These are phyloP conservation scores for Drosophila histrio DNA, from an alignment of 2,888 invertebrate genomes.

Conservation along the genomic window DNA sequence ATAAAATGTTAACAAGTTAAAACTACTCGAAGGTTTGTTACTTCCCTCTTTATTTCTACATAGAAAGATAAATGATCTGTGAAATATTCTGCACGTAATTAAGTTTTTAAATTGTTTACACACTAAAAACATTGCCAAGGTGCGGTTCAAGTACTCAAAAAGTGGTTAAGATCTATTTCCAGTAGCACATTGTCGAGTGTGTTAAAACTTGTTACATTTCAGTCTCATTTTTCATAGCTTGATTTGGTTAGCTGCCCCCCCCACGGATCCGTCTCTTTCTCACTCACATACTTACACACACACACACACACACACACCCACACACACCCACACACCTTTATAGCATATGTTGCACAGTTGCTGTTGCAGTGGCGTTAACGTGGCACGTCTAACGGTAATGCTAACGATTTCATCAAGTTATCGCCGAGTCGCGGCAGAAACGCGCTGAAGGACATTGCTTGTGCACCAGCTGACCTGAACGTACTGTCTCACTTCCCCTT, in stretches of 20 bases:
- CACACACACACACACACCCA: not conserved
- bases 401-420: slow-evolving; percentile 65
- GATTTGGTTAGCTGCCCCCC: slow-evolving; percentile 15
- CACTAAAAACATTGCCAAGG: not conserved
- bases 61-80: not conserved
- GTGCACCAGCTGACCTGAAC: slow-evolving; percentile 19
- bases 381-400: slow-evolving; percentile 60
- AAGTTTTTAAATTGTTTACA: not conserved
- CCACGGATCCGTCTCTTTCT: not conserved
- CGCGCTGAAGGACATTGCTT: slow-evolving; percentile 19
- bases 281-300: not conserved
- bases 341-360: slow-evolving; percentile 18
- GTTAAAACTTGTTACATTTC: slow-evolving; percentile 5
- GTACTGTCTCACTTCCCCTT: not conserved
- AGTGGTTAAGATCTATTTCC: not conserved
- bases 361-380: slow-evolving; percentile 42
- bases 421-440: slow-evolving; percentile 40
- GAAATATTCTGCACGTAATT: not conserved
- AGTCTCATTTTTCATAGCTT: slow-evolving; percentile 18
- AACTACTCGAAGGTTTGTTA: no score
- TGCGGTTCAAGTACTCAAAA: not conserved
- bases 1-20: no score
- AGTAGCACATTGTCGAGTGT: not conserved
- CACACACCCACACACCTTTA: not conserved
- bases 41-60: not conserved